Evolutionary conservation across 2,113 vertebrate genomes (phyloP).

Genomic region (Dasypus novemcinctus): DNA sequence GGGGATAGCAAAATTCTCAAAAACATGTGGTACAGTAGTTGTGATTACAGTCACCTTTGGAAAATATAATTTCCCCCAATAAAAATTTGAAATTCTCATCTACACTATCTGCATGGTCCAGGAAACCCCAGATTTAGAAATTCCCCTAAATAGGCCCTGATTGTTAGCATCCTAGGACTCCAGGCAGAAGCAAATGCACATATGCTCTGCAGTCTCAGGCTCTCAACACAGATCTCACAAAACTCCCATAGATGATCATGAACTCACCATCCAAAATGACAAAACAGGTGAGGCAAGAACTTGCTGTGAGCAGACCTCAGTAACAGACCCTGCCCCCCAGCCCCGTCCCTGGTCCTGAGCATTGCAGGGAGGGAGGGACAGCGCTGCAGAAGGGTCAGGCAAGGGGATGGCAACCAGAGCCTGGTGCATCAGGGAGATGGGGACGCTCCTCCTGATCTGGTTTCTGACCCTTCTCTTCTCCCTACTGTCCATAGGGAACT

Average conservation of each 20-base stretch:
- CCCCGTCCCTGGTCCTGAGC: background rate
- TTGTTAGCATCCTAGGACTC: background rate
- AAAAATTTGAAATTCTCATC: conserved; percentile 1
- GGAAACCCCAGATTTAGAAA: background rate
- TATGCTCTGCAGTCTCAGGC: background rate
- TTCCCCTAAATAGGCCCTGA: background rate
- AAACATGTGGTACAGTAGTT: background rate
- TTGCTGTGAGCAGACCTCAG: background rate
- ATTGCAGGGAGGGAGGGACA: background rate
- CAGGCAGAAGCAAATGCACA: background rate
- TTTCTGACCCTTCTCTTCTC: background rate
- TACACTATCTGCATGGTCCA: background rate
- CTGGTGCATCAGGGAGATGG: background rate
- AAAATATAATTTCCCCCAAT: background rate
- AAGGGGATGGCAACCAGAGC: background rate
- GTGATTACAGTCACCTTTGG: background rate
- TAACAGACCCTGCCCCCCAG: background rate
- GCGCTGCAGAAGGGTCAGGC: background rate
- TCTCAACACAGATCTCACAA: background rate
- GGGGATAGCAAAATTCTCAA: background rate
- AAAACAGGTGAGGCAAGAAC: background rate
- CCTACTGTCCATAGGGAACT: conserved; percentile 85
- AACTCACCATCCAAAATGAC: background rate
- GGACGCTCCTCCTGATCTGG: background rate
- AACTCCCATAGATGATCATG: background rate